Conservation (phyloP, 2,113 vertebrate species). For the Daubentonia madagascariensis region DNA sequence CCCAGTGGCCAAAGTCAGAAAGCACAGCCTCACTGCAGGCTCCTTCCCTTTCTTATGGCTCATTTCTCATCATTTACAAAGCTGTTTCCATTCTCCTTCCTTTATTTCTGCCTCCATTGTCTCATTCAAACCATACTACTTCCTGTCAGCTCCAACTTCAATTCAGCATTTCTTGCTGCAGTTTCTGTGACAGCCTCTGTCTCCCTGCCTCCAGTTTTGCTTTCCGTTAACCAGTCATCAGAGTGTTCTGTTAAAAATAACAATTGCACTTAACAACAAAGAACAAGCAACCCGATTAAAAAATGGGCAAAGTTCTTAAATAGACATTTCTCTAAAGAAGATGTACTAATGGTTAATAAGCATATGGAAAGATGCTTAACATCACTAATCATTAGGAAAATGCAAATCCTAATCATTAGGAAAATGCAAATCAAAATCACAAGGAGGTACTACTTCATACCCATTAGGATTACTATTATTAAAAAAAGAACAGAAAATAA, state of each 20-base stretch:
- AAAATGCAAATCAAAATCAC: neutral
- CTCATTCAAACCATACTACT: neutral
- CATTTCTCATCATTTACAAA: neutral
- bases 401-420: neutral
- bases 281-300: neutral
- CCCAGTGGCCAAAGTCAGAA: neutral
- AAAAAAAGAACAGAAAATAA: neutral
- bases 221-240: neutral
- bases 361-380: neutral
- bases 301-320: neutral
- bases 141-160: neutral
- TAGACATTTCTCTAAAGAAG: neutral
- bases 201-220: neutral
- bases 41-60: rapidly evolving
- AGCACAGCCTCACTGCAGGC: neutral
- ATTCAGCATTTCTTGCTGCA: neutral
- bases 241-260: neutral
- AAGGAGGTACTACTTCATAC: neutral
- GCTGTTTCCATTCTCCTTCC: neutral
- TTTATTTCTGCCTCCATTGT: neutral
- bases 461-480: too few species aligned
- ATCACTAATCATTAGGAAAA: neutral
- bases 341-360: neutral
- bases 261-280: neutral
- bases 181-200: neutral